phyloP scores from a whole-genome alignment of 2,113 vertebrate species.

The cattle (Bos taurus) region ARS-UCD2.0 NC_037349.1:35833001-35833500 shows the following conservation, averaged over 20 bases:
- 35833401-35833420: not conserved
- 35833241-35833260: not conserved
- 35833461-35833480: not conserved
- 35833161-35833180: not conserved
- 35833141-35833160: not conserved
- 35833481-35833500: not conserved
- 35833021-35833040: not conserved
- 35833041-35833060: not conserved
- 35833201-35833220: not conserved
- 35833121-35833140: not conserved
- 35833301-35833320: fast-evolving
- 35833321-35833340: not conserved
- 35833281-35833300: not conserved
- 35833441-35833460: not conserved
- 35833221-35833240: not conserved
- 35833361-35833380: not conserved
- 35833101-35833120: not conserved
- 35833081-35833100: not conserved
- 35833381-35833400: not conserved
- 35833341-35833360: not conserved
- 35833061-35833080: not conserved
- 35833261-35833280: not conserved
- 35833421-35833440: not conserved
- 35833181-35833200: not conserved
- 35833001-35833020: not conserved